Conservation (phyloP, 2,797 vertebrate genomes). For the Arnoldichthys spilopterus region DNA sequence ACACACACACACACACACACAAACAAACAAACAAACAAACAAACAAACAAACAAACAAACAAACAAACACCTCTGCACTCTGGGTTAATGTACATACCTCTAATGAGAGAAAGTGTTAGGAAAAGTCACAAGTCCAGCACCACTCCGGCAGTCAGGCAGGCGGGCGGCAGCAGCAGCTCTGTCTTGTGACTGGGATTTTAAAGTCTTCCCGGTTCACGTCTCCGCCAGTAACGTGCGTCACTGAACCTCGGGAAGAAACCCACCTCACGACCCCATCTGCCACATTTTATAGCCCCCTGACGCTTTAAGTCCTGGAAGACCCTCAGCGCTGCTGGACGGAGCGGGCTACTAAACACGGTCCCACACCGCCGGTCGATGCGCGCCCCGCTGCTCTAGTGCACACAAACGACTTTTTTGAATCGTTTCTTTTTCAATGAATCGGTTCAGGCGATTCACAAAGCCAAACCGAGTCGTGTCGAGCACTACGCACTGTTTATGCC, state of each 20-base stretch:
- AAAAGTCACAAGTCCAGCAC: not conserved
- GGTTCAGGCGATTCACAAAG: not conserved
- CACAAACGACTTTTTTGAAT: not conserved
- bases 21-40: too few species aligned
- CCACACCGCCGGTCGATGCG: not conserved
- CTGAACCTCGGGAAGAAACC: not conserved
- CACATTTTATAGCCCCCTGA: not conserved
- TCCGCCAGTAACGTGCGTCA: slow-evolving; percentile 31
- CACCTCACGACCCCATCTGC: not conserved
- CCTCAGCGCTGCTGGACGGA: not conserved
- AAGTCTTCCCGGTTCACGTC: slow-evolving; percentile 29
- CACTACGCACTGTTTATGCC: too few species aligned
- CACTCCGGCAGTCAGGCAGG: not conserved
- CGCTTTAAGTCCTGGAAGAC: not conserved
- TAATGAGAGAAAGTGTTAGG: not conserved
- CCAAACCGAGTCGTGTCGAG: not conserved
- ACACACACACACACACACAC: too few species aligned
- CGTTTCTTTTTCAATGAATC: not conserved
- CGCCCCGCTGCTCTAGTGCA: not conserved
- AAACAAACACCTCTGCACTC: too few species aligned
- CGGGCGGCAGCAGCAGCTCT: not conserved
- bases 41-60: too few species aligned
- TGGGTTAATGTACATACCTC: not conserved
- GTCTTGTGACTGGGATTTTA: slow-evolving; percentile 55
- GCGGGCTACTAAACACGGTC: not conserved